Percentiles rank a stretch among this genome's conserved stretches.
Evolutionary conservation across 2,797 vertebrate species (phyloP).

Genomic region (Mus caroli): DNA sequence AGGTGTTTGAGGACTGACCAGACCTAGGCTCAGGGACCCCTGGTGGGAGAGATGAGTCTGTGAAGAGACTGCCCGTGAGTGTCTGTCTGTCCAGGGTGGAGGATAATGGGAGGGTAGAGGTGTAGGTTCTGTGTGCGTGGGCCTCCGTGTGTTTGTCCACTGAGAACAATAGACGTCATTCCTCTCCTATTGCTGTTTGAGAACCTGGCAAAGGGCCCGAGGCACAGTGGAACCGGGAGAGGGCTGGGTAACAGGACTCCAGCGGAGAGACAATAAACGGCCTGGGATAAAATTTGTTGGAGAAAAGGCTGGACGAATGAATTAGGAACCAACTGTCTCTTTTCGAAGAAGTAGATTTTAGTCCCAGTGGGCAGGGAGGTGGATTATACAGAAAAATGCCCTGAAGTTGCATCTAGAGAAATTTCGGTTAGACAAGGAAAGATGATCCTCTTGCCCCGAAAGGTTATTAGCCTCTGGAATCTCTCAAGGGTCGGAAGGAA

Average conservation of each 20-base stretch:
- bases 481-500: conserved; percentile 25
- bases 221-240: conserved; percentile 6
- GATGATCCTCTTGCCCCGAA: conserved; percentile 36
- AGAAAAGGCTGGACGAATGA: conserved; percentile 45
- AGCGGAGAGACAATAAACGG: neutral
- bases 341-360: conserved; percentile 61
- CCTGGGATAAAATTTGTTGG: conserved; percentile 48
- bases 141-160: conserved; percentile 26
- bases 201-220: conserved; percentile 66
- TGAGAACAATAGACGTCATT: conserved; percentile 53
- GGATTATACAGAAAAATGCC: conserved; percentile 52
- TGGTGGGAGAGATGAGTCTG: neutral
- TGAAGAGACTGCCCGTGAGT: neutral
- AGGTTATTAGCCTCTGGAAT: conserved; percentile 48
- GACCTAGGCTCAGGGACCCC: neutral
- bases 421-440: conserved; percentile 56
- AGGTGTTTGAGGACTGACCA: conserved; percentile 1
- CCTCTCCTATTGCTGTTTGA: conserved; percentile 24
- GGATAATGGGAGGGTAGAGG: neutral
- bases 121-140: neutral
- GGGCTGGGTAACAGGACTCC: neutral
- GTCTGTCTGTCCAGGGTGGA: neutral
- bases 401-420: conserved; percentile 41
- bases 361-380: conserved; percentile 30
- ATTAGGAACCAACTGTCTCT: conserved; percentile 71